phyloP scores from a whole-genome alignment of 2,888 invertebrate genomes.

The Tanytarsus gracilentus region DNA sequence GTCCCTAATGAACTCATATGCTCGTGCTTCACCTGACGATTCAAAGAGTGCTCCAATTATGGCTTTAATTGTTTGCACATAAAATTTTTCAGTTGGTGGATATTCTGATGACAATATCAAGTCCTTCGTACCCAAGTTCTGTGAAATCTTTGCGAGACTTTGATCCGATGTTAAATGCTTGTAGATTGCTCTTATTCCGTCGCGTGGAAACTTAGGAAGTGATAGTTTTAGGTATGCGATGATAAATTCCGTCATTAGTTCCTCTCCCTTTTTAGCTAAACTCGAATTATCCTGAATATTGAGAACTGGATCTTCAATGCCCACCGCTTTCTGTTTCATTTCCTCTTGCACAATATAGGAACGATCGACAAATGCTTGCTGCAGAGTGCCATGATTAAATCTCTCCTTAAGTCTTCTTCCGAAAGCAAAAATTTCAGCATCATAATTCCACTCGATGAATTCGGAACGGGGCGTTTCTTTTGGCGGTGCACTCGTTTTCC shows the following conservation, averaged over 20 bases:
- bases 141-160: slow-evolving; percentile 61
- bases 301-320: slow-evolving; percentile 51
- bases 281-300: slow-evolving; percentile 58
- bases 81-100: slow-evolving; percentile 54
- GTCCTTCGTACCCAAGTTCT: slow-evolving; percentile 72
- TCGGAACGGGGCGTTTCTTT: slow-evolving; percentile 48
- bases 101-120: slow-evolving; percentile 66
- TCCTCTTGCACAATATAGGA: slow-evolving; percentile 68
- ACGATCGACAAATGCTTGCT: slow-evolving; percentile 68
- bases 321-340: slow-evolving; percentile 57
- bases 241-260: slow-evolving; percentile 57
- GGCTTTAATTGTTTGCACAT: slow-evolving; percentile 70
- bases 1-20: slow-evolving; percentile 74
- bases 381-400: slow-evolving; percentile 60
- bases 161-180: slow-evolving; percentile 56
- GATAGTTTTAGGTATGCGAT: slow-evolving; percentile 58
- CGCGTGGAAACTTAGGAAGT: slow-evolving; percentile 64
- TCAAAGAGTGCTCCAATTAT: slow-evolving; percentile 65
- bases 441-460: slow-evolving; percentile 79
- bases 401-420: slow-evolving; percentile 75
- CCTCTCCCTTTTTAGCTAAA: slow-evolving; percentile 58
- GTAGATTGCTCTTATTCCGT: slow-evolving; percentile 60
- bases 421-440: slow-evolving; percentile 81
- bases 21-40: slow-evolving; percentile 55
- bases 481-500: slow-evolving; percentile 46